Base-by-base conservation (phyloP, 1,140 invertebrate species). In the Coenobita brevimanus region DNA sequence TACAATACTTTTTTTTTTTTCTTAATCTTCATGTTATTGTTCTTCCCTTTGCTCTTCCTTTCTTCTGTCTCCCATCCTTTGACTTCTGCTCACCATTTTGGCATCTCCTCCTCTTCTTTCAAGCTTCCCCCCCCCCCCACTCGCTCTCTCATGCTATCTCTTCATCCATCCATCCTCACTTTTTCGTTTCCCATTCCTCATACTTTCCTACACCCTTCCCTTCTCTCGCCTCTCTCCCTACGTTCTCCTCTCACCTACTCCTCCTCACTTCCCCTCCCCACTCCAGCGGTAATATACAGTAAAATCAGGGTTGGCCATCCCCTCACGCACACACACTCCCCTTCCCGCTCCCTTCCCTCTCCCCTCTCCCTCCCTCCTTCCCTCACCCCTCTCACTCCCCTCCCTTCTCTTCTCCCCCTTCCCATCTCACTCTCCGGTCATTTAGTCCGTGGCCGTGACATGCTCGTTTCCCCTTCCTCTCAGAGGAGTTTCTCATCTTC, bases 11-110 rank as follows among this genome's bases (percentile, higher is more conserved):
- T 4, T 10, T 69, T 69, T 69, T 69, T 4, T 24, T 13, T 69
- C 46, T 8, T 50, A 50, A 50, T 50, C 17, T 50, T 50, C 46
- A 50, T n/a, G 17, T 50, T 50, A 17, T 50, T 8, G 6, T 50
- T 50, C 17, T 8, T 17, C 46, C 0, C 13, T 69, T 69, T 27
- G 24, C 4, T 13, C 33, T 69, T 69, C 2, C 64, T 69, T 1
- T 3, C 38, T 33, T 73, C 69, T 73, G 17, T 13, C 69, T 73
- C 69, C n/a, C 69, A 38, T 21, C 38, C 69, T 73, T 33, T 73
- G 24, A 38, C 24, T 73, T 76, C 4, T 41, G 38, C 4, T 46
- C n/a, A 15, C 41, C 27, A 30, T 46, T 27, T 43, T n/a, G 27
- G 8, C 43, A 6, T 41, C 33, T 41, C 33, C 24, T 21, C n/a